phyloP scores from a whole-genome alignment of 2,113 vertebrate genomes.

The Tupaia tana region DNA sequence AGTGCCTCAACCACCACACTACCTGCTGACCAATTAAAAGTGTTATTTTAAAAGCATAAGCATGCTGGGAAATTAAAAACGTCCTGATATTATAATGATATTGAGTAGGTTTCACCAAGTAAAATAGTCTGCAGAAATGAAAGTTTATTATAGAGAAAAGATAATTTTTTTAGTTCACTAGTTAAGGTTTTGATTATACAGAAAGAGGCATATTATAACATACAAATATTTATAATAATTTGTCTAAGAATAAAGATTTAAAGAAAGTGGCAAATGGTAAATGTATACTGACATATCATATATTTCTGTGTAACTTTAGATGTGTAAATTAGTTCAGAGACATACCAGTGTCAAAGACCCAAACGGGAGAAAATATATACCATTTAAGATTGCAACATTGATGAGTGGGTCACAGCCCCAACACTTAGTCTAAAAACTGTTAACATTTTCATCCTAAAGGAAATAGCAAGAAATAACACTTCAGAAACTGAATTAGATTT shows the following conservation, averaged over 20 bases:
- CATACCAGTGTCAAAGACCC: background rate
- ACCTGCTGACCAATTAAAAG: too few relatives aligned
- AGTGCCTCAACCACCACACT: too few relatives aligned
- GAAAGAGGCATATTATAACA: background rate
- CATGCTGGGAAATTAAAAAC: background rate
- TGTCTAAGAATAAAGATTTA: background rate
- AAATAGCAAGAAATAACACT: conserved; percentile 15
- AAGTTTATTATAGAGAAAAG: background rate
- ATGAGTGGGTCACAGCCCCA: background rate
- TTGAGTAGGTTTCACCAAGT: background rate
- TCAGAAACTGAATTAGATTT: conserved; percentile 41
- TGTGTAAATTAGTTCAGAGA: background rate
- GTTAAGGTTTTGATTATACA: background rate
- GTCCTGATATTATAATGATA: background rate
- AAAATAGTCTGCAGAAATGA: background rate
- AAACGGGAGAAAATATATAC: background rate
- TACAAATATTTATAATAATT: background rate
- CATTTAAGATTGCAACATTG: background rate
- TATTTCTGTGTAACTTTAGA: background rate
- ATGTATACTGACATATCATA: background rate
- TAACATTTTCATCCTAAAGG: conserved; percentile 9
- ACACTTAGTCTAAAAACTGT: background rate
- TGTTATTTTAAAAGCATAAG: background rate
- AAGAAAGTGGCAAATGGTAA: background rate
- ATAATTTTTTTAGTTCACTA: background rate